Conservation (phyloP, 2,113 vertebrate species). For the Pipra filicauda region DNA sequence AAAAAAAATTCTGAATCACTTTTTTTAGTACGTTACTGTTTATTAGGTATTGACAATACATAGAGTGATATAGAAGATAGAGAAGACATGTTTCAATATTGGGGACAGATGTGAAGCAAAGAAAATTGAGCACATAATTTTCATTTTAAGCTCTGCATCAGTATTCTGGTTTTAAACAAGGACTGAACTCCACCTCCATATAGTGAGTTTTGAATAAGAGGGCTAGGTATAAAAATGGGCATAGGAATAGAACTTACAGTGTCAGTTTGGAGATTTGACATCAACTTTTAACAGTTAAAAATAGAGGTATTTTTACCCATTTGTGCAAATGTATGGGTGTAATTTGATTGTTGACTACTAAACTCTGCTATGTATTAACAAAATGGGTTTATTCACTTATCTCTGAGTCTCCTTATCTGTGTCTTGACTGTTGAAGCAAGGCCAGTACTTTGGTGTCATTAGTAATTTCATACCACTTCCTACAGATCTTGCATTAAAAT, state of each 20-base stretch:
- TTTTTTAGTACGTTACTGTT: background rate
- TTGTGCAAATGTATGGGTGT: constrained; percentile 21
- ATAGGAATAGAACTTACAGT: background rate
- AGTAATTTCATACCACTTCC: background rate
- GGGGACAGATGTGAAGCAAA: background rate
- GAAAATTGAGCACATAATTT: background rate
- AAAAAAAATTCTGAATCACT: background rate
- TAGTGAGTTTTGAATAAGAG: background rate
- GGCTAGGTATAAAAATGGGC: background rate
- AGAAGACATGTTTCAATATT: background rate
- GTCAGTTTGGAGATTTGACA: background rate
- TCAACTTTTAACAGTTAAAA: background rate
- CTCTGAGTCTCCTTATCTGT: constrained; percentile 41
- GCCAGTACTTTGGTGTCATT: constrained; percentile 67
- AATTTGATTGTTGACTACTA: constrained; percentile 53
- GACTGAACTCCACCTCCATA: background rate
- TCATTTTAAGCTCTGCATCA: background rate
- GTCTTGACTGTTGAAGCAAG: constrained; percentile 69
- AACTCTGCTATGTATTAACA: constrained; percentile 56
- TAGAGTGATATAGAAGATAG: background rate
- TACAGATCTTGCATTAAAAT: background rate
- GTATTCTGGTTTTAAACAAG: background rate
- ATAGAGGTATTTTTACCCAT: constrained; percentile 72
- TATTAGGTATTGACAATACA: background rate
- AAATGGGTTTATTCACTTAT: constrained; percentile 48